A percentile compares a stretch with the other conserved stretches of the same genome.
Conservation (phyloP, 2,888 invertebrate species). For the Copidosoma aretas region DNA sequence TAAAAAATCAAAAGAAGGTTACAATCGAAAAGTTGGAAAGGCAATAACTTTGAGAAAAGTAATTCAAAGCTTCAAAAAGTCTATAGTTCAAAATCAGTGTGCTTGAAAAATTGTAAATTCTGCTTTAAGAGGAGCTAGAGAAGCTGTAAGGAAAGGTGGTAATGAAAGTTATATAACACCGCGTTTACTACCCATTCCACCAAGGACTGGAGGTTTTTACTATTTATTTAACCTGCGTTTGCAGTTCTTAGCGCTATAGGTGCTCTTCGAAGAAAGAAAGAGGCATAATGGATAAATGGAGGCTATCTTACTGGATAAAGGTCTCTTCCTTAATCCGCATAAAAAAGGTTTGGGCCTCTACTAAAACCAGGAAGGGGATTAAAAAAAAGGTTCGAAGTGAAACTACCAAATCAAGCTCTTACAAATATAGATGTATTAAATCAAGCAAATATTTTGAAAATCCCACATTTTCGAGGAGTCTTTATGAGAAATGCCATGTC, state of each 20-base stretch:
- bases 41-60: neutral
- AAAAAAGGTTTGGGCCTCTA: neutral
- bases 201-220: neutral
- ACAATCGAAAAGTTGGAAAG: too few relatives aligned
- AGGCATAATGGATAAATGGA: neutral
- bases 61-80: neutral
- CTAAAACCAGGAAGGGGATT: neutral
- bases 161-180: slow-evolving; percentile 20
- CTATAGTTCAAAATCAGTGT: neutral
- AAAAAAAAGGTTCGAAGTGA: too few relatives aligned
- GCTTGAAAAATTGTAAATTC: neutral
- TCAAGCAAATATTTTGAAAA: too few relatives aligned
- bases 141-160: slow-evolving; percentile 27
- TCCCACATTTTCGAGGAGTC: too few relatives aligned
- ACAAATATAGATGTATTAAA: too few relatives aligned
- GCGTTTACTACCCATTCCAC: neutral
- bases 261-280: neutral
- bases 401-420: too few relatives aligned
- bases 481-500: too few relatives aligned
- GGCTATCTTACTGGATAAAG: neutral
- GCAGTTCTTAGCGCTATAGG: neutral
- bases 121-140: neutral
- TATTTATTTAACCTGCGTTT: neutral
- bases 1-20: neutral
- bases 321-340: neutral